Evolutionary conservation across 2,113 vertebrate genomes (phyloP).

Genomic region (Phasianus colchicus): DNA sequence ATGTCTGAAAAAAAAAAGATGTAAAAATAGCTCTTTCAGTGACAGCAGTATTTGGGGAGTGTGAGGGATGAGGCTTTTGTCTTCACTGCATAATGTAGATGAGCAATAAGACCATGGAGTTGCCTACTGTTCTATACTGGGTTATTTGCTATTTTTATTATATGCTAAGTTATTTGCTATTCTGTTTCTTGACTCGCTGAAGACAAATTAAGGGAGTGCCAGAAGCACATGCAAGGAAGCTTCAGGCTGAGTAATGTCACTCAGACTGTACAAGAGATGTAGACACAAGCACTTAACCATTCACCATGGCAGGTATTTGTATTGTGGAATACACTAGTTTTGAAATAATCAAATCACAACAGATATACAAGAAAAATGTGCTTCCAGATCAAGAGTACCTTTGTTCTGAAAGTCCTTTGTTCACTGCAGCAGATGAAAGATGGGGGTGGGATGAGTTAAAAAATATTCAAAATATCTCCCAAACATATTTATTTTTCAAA

Average conservation of each 20-base stretch:
- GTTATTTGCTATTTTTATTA: neutral
- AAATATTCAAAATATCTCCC: neutral
- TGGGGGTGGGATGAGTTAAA: neutral
- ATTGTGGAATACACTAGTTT: neutral
- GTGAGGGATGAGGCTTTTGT: neutral
- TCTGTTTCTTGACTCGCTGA: neutral
- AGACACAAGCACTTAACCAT: neutral
- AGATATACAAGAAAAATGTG: neutral
- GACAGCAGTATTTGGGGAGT: neutral
- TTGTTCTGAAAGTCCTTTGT: neutral
- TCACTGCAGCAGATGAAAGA: neutral
- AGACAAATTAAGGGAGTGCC: neutral
- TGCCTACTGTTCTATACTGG: neutral
- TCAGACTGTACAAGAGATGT: neutral
- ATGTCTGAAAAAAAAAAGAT: neutral
- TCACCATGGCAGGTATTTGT: neutral
- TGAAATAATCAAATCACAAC: neutral
- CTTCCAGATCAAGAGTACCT: neutral
- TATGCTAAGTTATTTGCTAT: neutral
- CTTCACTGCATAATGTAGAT: neutral
- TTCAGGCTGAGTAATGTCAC: neutral
- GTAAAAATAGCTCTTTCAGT: neutral
- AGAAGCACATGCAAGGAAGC: neutral
- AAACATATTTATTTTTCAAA: neutral
- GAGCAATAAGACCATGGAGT: neutral